Evolutionary conservation across 2,797 vertebrate species (phyloP).

Genomic region (Danio kyathit): DNA sequence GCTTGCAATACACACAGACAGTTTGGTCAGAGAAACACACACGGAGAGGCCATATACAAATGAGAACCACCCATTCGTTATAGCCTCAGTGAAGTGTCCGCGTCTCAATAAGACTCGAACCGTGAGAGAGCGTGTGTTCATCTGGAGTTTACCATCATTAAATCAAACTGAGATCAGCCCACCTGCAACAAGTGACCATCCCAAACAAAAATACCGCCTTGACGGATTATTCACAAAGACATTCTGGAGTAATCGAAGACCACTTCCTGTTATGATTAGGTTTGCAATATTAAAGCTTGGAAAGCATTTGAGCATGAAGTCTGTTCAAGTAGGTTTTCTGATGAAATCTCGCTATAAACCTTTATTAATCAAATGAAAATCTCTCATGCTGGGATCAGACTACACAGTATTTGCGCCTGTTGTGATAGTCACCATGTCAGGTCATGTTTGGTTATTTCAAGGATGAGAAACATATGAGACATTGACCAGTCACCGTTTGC

Average conservation of each 20-base stretch:
- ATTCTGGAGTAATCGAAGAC: conserved; percentile 11
- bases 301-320: conserved; percentile 3
- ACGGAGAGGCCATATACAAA: conserved; percentile 67
- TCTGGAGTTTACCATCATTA: neutral
- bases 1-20: conserved; percentile 69
- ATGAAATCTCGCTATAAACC: neutral
- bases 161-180: neutral
- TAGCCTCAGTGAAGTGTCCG: conserved; percentile 71
- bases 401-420: too few relatives aligned
- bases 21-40: conserved; percentile 72
- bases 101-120: neutral
- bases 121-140: neutral
- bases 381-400: too few relatives aligned
- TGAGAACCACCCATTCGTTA: conserved; percentile 73
- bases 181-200: neutral
- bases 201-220: conserved; percentile 17
- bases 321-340: neutral
- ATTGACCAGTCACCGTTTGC: too few relatives aligned
- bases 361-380: neutral
- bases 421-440: too few relatives aligned
- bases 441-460: too few relatives aligned
- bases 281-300: neutral
- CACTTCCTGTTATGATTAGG: conserved; percentile 38
- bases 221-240: conserved; percentile 9
- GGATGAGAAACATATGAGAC: too few relatives aligned